phyloP scores from a whole-genome alignment of 2,113 vertebrate genomes.

The Pelmatolapia mariae region DNA sequence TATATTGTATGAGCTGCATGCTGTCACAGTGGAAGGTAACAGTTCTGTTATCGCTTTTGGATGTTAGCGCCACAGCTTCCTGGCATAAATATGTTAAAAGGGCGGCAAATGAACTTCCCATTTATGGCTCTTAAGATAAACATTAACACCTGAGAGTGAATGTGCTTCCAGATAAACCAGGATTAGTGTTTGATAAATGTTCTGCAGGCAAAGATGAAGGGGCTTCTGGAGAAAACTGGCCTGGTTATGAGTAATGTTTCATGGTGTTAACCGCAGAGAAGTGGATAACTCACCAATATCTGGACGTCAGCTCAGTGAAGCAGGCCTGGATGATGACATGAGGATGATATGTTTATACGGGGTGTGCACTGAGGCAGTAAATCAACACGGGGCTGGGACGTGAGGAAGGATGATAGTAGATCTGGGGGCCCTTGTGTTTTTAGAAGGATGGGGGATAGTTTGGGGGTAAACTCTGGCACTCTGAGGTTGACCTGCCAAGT shows the following conservation, averaged over 20 bases:
- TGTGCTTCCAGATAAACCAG: slow-evolving; percentile 46
- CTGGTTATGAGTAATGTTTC: neutral
- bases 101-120: slow-evolving; percentile 47
- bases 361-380: slow-evolving; percentile 51
- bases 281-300: slow-evolving; percentile 31
- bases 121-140: slow-evolving; percentile 65
- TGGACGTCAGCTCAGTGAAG: neutral
- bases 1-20: neutral
- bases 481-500: slow-evolving; percentile 55
- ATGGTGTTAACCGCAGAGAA: slow-evolving; percentile 19
- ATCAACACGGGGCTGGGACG: slow-evolving; percentile 42
- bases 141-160: slow-evolving; percentile 63
- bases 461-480: slow-evolving; percentile 49
- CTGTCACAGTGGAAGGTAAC: slow-evolving; percentile 38
- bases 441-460: slow-evolving; percentile 42
- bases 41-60: slow-evolving; percentile 51
- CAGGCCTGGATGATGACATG: slow-evolving; percentile 41
- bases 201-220: slow-evolving; percentile 5
- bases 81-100: slow-evolving; percentile 64
- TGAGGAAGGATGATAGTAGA: slow-evolving; percentile 33
- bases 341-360: slow-evolving; percentile 58
- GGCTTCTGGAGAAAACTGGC: neutral
- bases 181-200: slow-evolving; percentile 12
- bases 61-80: slow-evolving; percentile 55
- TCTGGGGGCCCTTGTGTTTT: slow-evolving; percentile 53